Base-by-base conservation (phyloP, 2,888 invertebrate species). In the Chaetogeoica ovagalla region DNA sequence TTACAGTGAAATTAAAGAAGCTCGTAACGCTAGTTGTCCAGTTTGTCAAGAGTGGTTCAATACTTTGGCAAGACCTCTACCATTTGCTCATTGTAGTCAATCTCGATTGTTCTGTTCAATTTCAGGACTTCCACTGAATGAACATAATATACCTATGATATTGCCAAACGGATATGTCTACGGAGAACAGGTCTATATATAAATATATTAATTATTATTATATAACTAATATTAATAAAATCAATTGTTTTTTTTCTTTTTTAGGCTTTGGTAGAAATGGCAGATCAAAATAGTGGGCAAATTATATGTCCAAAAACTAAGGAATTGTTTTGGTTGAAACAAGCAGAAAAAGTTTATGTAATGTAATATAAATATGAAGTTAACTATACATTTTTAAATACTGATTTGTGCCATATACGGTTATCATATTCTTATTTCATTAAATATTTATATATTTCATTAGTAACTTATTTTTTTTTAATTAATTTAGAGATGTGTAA, bases 161-260 rank as follows among this genome's bases (percentile, higher is more conserved):
- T 90, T 99, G 87, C 99, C 99, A 82, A 98, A 98, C 88, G 98
- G 98, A 81, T 94, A 96, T 87, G 97, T 99, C 82, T 98, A 97
- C 86, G 96, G 96, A 15, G 94, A 96, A 88, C 91, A 94, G 90
- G 94, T 94, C 84, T 37, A 23, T 37, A 81, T 71, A 30, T n/a
- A 13, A 5, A 48, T 13, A 15, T 13, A 15, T 23, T 39, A 30
- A 30, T 30, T 57, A 81, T 59, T 23, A 7, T 55, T 39, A 11
- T 5, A 48, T 17, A 8, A 4, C 13, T 48, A 59, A 59, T 17
- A 66, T 23, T 57, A 55, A 77, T 87, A 87, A 59, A 30, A 39
- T 59, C 55, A 13, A 75, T 52, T 68, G 52, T 8, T 69, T 30
- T 39, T 60, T 30, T 39, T 60, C 68, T 5, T 52, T 60, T 87